A percentile compares a stretch with the other conserved stretches of the same genome.
Evolutionary conservation across 2,888 invertebrate genomes (phyloP).

Genomic region (Pristionchus japonicus): DNA sequence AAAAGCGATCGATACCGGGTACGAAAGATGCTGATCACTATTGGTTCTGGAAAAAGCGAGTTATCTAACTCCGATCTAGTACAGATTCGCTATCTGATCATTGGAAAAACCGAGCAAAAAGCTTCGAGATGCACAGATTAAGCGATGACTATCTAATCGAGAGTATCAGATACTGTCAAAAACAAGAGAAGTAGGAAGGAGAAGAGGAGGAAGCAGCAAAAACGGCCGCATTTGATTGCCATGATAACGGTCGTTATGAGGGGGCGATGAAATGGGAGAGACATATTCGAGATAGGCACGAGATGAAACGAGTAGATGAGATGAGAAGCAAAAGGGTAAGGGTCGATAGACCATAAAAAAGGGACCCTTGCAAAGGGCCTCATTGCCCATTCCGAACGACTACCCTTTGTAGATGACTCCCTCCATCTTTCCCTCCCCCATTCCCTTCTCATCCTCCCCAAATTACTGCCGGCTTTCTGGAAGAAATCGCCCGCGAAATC

Average conservation of each 20-base stretch:
- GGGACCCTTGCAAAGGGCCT: not conserved
- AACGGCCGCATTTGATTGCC: not conserved
- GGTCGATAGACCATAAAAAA: not conserved
- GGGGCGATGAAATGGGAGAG: not conserved
- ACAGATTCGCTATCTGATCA: not conserved
- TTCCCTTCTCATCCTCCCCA: not conserved
- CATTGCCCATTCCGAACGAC: not conserved
- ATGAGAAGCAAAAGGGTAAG: not conserved
- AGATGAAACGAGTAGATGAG: not conserved
- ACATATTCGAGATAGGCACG: not conserved
- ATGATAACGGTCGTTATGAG: conserved; percentile 36
- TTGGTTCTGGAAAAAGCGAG: not conserved
- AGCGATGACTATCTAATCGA: not conserved
- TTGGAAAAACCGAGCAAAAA: not conserved
- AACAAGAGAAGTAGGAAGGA: not conserved
- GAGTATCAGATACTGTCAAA: not conserved
- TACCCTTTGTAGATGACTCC: not conserved
- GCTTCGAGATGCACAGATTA: too few relatives aligned
- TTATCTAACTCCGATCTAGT: not conserved
- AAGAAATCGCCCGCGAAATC: not conserved
- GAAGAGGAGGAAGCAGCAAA: not conserved
- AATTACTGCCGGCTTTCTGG: not conserved
- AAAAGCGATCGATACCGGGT: not conserved
- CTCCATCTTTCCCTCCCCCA: not conserved
- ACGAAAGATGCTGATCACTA: not conserved